Percentiles rank a stretch among this genome's conserved stretches.
Conservation (phyloP, 2,797 vertebrate species). For the Danio albolineatus region DNA sequence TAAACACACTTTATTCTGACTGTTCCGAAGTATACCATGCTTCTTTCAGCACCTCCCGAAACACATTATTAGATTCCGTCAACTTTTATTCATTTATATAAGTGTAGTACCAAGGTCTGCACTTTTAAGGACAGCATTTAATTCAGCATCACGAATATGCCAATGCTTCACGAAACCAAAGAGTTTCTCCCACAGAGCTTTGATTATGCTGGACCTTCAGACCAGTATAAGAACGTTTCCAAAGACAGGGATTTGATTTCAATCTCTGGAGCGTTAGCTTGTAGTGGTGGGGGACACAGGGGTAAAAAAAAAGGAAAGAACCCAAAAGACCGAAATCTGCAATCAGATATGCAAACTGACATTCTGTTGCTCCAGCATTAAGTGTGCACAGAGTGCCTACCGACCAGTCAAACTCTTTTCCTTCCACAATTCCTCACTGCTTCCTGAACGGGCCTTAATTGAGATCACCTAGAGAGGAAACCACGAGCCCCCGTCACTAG, state of each 20-base stretch:
- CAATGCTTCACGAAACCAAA: constrained; percentile 61
- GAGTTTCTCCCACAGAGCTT: constrained; percentile 63
- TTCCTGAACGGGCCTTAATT: constrained; percentile 86
- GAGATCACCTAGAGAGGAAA: constrained; percentile 85
- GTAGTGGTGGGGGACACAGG: constrained; percentile 71
- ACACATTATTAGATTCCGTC: too few relatives aligned
- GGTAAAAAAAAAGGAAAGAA: constrained; percentile 28
- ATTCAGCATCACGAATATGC: constrained; percentile 4
- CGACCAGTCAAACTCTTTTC: constrained; percentile 80
- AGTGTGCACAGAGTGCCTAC: constrained; percentile 58
- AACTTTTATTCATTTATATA: too few relatives aligned
- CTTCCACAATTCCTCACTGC: constrained; percentile 82
- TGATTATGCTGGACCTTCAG: constrained; percentile 65
- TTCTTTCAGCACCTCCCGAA: too few relatives aligned
- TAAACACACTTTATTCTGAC: too few relatives aligned
- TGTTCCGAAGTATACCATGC: too few relatives aligned
- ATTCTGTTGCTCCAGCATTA: constrained; percentile 69
- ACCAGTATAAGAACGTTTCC: constrained; percentile 74
- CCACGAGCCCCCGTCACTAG: constrained; percentile 86
- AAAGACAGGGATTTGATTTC: constrained; percentile 77
- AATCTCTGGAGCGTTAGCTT: constrained; percentile 74
- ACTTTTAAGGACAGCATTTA: background rate
- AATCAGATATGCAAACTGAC: constrained; percentile 76
- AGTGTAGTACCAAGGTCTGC: too few relatives aligned
- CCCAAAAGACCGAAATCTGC: constrained; percentile 67